phyloP scores from a whole-genome alignment of 2,888 invertebrate genomes.

The Orthonevra nobilis region DNA sequence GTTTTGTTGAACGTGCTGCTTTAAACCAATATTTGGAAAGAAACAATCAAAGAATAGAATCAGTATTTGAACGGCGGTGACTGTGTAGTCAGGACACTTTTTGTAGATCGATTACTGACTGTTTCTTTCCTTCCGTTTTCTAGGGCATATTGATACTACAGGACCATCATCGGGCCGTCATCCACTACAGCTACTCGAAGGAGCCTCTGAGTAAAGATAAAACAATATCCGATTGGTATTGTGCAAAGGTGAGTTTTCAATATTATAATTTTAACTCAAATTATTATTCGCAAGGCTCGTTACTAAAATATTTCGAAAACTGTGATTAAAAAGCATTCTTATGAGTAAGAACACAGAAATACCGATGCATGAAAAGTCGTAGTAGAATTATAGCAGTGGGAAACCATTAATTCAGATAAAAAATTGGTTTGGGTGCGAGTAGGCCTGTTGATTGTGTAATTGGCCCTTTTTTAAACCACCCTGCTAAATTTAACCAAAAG shows the following conservation, averaged over 20 bases:
- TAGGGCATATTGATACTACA: constrained; percentile 87
- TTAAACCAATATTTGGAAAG: constrained; percentile 63
- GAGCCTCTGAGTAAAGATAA: constrained; percentile 81
- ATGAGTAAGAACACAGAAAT: no score
- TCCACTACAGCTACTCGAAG: constrained; percentile 89
- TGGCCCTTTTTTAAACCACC: no score
- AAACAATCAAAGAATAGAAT: constrained; percentile 62
- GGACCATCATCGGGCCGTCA: constrained; percentile 86
- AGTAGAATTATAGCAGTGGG: no score
- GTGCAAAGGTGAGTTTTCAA: constrained; percentile 83
- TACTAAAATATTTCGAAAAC: no score
- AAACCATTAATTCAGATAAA: no score
- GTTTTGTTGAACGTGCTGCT: constrained; percentile 67
- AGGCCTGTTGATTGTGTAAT: no score
- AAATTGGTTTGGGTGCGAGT: no score
- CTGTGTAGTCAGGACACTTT: constrained; percentile 71
- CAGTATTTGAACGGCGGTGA: constrained; percentile 72
- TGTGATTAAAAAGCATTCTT: no score
- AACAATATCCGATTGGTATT: constrained; percentile 83
- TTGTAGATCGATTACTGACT: constrained; percentile 72
- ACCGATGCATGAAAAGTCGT: no score
- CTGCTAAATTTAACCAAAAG: no score
- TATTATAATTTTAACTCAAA: no score
- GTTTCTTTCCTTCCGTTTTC: constrained; percentile 76
- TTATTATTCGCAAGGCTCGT: no score